Base-by-base conservation (phyloP, 2,113 vertebrate genomes). In the Phoxinus phoxinus region DNA sequence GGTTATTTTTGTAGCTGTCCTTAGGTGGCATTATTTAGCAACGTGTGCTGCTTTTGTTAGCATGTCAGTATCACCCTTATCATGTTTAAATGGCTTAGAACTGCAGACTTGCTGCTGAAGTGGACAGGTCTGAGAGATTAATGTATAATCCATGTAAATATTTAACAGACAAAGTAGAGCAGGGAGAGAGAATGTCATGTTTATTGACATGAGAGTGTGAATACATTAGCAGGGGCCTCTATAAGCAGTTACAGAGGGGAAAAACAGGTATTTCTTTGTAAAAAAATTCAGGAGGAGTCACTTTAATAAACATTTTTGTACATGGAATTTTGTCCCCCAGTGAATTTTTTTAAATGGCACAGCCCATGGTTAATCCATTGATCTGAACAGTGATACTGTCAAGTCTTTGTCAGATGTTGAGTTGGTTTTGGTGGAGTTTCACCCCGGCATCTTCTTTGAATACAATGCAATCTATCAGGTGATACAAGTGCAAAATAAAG, bases 11-110 rank as follows among this genome's bases (percentile, higher is more conserved):
- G 46, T 85, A 21, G 13, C 53, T 25, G 69, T 74, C 78, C 6
- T 81, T 86, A 86, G 85, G 48, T 86, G 85, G 56, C 85, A 81
- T 73, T 81, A 35, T 86, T 67, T 23, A 75, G 19, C 41, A 63
- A 63, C 25, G 11, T 19, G 32, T 77, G 27, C 11, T 59, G 51
- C 72, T 56, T 25, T 59, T 27, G 44, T 51, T 27, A 21, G 46
- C 23, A 12, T 69, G 46, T 72, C 41, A 86, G 59, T 58, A 27
- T 46, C 23, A 6, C 63, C 63, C 63, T 9, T 51, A 27, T 81
- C 61, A 71, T 53, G 46, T 82, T 71, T 4, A 56, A 71, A 67
- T 6, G 46, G 59, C 25, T 59, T 25, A 12, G 30, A 65, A 56
- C 21, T 27, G 12, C 51, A 59, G 61, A 6, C 44, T 48, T 71